Evolutionary conservation across 2,888 invertebrate species (phyloP), one percentile per base, ranked within the genome.

Genomic region (Pyrgus malvae): DNA sequence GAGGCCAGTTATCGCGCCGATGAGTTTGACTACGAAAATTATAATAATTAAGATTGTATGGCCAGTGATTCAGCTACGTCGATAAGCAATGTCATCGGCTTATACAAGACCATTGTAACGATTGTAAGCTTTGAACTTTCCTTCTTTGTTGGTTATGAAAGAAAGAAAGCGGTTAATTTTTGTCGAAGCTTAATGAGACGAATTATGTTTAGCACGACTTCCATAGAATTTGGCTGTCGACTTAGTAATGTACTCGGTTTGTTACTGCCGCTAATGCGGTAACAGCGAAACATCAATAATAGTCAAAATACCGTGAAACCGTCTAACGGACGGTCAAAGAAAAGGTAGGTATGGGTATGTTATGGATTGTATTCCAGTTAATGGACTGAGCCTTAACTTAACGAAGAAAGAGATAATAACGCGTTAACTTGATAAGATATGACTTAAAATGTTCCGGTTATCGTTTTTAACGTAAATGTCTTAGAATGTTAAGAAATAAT

Each of bases 11-110:
- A 76, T 75, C 69, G 66, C 69, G 73, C 68, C 68, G 74, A 73
- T 80, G 79, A 76, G 70, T 82, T 80, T 78, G 79, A 72, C 76
- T 80, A 82, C 64, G 72, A 80, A 83, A 84, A 87, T 83, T 80
- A 80, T 80, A 78, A 83, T 88, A 83, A 88, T 88, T 83, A 85
- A 72, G 72, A 86, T 87, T 85, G 80, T 85, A 75, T 75, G 72
- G 74, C 58, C 70, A 69, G 76, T 89, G 88, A 88, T 71, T 84
- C 85, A 81, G 87, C 87, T 72, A 62, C 72, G 29, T 57, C 68
- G 86, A 88, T 88, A 85, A 83, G 76, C 71, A 64, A 74, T 86
- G 84, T 87, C 87, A 81, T 87, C 64, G 64, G 68, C 65, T 61
- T 62, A 25, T 53, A 37, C 23, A 60, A 62, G 64, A 64, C 75